Conservation (phyloP, 2,113 vertebrate genomes). For the Poeciliopsis occidentalis region DNA sequence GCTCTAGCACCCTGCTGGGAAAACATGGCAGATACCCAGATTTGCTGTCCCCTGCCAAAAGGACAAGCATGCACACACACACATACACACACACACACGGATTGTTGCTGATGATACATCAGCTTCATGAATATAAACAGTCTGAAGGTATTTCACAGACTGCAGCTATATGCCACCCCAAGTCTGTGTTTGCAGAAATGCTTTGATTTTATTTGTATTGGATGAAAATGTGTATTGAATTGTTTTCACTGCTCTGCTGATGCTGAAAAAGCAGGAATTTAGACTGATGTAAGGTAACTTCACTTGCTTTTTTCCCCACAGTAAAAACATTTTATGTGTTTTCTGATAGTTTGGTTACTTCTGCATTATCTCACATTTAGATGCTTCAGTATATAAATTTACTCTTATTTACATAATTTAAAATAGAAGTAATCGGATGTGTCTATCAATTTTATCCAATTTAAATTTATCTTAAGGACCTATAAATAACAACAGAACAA, state of each 20-base stretch:
- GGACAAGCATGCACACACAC: constrained; percentile 38
- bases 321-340: not conserved
- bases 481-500: too few species aligned
- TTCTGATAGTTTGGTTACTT: not conserved
- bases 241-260: constrained; percentile 20
- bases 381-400: not conserved
- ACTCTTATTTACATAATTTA: too few species aligned
- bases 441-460: too few species aligned
- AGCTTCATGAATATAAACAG: constrained; percentile 17
- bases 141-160: constrained; percentile 4
- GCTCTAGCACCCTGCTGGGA: constrained; percentile 67
- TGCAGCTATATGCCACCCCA: constrained; percentile 2
- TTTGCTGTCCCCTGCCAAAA: constrained; percentile 58
- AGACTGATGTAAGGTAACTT: not conserved
- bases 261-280: constrained; percentile 22
- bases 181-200: constrained; percentile 8
- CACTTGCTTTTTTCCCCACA: not conserved
- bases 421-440: not conserved
- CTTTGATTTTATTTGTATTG: constrained; percentile 10
- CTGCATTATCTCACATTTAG: not conserved
- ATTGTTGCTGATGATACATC: constrained; percentile 19
- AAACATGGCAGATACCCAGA: constrained; percentile 69
- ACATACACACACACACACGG: constrained; percentile 32
- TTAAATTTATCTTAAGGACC: too few species aligned
- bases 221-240: constrained; percentile 3